Conservation (phyloP, 2,797 vertebrate species). For the Serranus cabrilla region DNA sequence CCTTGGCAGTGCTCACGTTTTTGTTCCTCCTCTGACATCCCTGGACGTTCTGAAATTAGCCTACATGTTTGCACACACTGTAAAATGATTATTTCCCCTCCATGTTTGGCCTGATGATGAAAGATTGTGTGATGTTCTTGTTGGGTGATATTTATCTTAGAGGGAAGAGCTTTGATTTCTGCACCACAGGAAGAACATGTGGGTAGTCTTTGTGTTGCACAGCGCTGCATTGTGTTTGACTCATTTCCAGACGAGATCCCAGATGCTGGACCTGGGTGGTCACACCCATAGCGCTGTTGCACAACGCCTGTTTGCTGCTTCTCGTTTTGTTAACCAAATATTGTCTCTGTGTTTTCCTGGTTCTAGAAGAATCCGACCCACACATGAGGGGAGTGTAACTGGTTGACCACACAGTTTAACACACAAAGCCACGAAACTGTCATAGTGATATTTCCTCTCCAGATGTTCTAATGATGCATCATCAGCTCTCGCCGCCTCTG, state of each 20-base stretch:
- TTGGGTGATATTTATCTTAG: slow-evolving; percentile 58
- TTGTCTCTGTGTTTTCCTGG: slow-evolving; percentile 34
- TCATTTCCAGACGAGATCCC: slow-evolving; percentile 53
- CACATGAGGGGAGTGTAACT: slow-evolving; percentile 25
- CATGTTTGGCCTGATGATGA: slow-evolving; percentile 50
- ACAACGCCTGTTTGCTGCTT: slow-evolving; percentile 41
- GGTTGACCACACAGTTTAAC: slow-evolving; percentile 33
- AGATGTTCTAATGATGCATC: slow-evolving; percentile 55
- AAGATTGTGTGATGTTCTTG: slow-evolving; percentile 48
- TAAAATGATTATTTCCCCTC: slow-evolving; percentile 60
- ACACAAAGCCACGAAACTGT: slow-evolving; percentile 38
- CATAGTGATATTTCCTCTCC: slow-evolving; percentile 40
- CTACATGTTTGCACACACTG: slow-evolving; percentile 34
- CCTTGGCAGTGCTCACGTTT: slow-evolving; percentile 35
- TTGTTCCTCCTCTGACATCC: slow-evolving; percentile 45
- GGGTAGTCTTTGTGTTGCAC: slow-evolving; percentile 45
- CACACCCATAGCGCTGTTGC: slow-evolving; percentile 53
- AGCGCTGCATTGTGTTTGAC: slow-evolving; percentile 34
- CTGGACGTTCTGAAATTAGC: slow-evolving; percentile 48
- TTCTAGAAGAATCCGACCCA: slow-evolving; percentile 9
- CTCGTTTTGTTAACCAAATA: slow-evolving; percentile 38
- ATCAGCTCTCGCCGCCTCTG: slow-evolving; percentile 52
- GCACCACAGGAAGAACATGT: slow-evolving; percentile 58
- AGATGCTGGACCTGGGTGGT: slow-evolving; percentile 72
- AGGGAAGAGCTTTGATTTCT: slow-evolving; percentile 59